phyloP scores from a whole-genome alignment of 2,113 vertebrate species.

The Pontoporia blainvillei region DNA sequence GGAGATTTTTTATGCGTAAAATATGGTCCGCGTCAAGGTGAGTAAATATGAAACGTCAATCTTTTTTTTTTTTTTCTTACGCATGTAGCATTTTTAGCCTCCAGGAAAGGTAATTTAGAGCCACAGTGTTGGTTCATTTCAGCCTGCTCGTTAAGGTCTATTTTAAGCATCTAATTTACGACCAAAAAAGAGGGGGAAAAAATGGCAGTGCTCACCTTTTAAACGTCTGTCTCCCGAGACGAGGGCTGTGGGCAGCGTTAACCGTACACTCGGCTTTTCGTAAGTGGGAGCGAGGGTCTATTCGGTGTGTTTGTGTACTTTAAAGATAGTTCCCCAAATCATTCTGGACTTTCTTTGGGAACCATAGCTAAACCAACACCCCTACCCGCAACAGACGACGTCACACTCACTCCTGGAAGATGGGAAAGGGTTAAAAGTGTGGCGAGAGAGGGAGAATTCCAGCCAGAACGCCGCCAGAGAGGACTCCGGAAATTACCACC shows the following conservation, averaged over 20 bases:
- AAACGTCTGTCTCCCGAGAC: background rate
- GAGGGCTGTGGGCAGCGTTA: background rate
- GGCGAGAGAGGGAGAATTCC: background rate
- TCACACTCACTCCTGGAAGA: background rate
- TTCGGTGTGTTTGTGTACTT: background rate
- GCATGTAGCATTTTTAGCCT: constrained; percentile 28
- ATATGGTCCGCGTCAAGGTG: constrained; percentile 39
- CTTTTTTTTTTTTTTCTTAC: background rate
- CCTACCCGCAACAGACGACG: background rate
- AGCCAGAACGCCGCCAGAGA: background rate
- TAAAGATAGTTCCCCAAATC: background rate
- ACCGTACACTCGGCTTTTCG: background rate
- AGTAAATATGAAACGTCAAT: constrained; percentile 15
- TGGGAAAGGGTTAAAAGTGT: constrained; percentile 35
- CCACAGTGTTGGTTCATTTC: background rate
- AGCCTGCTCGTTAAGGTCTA: constrained; percentile 2
- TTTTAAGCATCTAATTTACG: constrained; percentile 57
- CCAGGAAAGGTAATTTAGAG: constrained; percentile 35
- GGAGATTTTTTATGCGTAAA: background rate
- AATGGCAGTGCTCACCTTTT: background rate
- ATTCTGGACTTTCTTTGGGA: background rate
- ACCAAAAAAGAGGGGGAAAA: background rate
- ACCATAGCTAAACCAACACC: background rate
- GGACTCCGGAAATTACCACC: background rate
- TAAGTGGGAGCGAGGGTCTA: background rate